phyloP scores from a whole-genome alignment of 2,797 vertebrate genomes.

The Podarcis lilfordi region DNA sequence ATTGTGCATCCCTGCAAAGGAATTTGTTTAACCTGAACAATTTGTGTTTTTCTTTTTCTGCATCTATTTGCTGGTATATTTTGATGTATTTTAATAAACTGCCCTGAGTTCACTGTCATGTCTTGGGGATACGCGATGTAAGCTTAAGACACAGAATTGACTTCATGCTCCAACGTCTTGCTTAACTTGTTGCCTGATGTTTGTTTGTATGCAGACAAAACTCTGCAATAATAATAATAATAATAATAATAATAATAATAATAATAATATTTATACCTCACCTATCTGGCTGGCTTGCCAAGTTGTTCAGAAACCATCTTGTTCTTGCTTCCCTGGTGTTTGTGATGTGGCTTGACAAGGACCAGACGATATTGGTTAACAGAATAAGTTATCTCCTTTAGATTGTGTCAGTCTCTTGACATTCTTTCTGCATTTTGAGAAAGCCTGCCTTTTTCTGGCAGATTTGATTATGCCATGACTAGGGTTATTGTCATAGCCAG shows the following conservation, averaged over 20 bases:
- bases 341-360: not conserved
- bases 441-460: not conserved
- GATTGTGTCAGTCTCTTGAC: not conserved
- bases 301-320: not conserved
- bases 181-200: not conserved
- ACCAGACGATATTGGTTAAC: not conserved
- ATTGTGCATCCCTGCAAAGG: no score
- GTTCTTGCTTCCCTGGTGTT: not conserved
- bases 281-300: not conserved
- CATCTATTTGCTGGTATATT: no score
- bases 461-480: not conserved
- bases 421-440: not conserved
- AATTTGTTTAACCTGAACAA: no score
- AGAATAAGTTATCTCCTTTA: not conserved
- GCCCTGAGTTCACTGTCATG: not conserved
- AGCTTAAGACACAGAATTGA: not conserved
- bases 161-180: no score
- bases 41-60: no score
- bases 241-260: no score
- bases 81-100: not conserved
- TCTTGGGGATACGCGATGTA: not conserved
- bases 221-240: not conserved
- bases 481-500: no score
- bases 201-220: not conserved
- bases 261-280: no score